Conservation (phyloP, 2,888 invertebrate genomes). For the Lissonota sp. region DNA sequence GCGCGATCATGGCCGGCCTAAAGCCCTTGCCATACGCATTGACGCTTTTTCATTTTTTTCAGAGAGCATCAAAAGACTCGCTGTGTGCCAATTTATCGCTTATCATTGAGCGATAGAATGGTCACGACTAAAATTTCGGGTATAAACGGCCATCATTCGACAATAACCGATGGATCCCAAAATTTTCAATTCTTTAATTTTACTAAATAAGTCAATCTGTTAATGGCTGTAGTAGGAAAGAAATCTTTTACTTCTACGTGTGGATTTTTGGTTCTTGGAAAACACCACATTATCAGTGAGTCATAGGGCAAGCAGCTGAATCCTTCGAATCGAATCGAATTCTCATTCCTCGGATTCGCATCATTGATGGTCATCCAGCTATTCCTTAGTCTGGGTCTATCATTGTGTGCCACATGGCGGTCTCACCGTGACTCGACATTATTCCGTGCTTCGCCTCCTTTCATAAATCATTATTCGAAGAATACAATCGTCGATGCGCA, state of each 20-base stretch:
- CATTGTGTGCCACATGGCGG: neutral
- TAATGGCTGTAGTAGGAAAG: too few relatives aligned
- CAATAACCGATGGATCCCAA: neutral
- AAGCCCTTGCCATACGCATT: slow-evolving; percentile 34
- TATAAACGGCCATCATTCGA: too few relatives aligned
- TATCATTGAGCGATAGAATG: slow-evolving; percentile 23
- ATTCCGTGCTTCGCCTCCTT: slow-evolving; percentile 35
- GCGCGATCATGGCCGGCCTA: slow-evolving; percentile 3
- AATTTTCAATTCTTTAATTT: too few relatives aligned
- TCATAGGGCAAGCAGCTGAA: slow-evolving; percentile 3
- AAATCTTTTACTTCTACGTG: too few relatives aligned
- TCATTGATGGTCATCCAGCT: slow-evolving; percentile 8
- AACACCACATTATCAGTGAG: neutral
- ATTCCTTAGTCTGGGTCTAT: slow-evolving; percentile 6
- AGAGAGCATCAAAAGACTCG: slow-evolving; percentile 1
- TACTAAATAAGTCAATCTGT: too few relatives aligned
- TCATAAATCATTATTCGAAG: slow-evolving; percentile 53
- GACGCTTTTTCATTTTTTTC: slow-evolving; percentile 3
- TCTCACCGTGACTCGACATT: slow-evolving; percentile 54
- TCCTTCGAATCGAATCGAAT: slow-evolving; percentile 2
- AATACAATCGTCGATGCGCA: slow-evolving; percentile 48
- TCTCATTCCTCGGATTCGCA: slow-evolving; percentile 27
- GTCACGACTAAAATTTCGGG: neutral
- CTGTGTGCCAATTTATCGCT: slow-evolving; percentile 1
- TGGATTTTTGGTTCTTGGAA: too few relatives aligned